phyloP scores from a whole-genome alignment of 2,888 invertebrate species.

The Pyrocoelia pectoralis region DNA sequence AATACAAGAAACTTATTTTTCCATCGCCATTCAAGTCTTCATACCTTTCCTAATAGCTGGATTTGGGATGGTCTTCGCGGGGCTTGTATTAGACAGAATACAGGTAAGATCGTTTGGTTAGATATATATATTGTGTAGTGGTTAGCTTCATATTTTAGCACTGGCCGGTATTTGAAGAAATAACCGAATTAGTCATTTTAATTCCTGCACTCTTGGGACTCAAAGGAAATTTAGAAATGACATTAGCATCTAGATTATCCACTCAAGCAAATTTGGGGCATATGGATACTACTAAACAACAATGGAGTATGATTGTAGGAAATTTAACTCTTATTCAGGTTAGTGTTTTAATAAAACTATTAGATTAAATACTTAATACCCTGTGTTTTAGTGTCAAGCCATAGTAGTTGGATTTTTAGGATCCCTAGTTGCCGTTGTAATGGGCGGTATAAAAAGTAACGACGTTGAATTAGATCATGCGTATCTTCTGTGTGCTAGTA shows the following conservation, averaged over 20 bases:
- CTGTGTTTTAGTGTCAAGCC: constrained; percentile 67
- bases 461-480: constrained; percentile 72
- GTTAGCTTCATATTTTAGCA: constrained; percentile 64
- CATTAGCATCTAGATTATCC: constrained; percentile 78
- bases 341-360: constrained; percentile 46
- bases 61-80: constrained; percentile 81
- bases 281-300: constrained; percentile 73
- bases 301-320: constrained; percentile 72
- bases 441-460: constrained; percentile 71
- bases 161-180: constrained; percentile 74
- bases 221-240: constrained; percentile 87
- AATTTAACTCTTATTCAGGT: constrained; percentile 81
- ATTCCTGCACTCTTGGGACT: constrained; percentile 80
- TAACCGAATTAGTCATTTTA: constrained; percentile 76
- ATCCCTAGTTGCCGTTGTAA: constrained; percentile 72
- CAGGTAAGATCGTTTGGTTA: constrained; percentile 68
- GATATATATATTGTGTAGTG: neutral
- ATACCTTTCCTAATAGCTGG: constrained; percentile 79
- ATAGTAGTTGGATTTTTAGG: constrained; percentile 78
- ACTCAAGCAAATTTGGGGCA: constrained; percentile 82
- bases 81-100: constrained; percentile 75
- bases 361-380: constrained; percentile 32
- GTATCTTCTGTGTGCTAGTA: constrained; percentile 76
- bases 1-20: constrained; percentile 65
- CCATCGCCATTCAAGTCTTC: constrained; percentile 72